Evolutionary conservation across 2,888 invertebrate genomes (phyloP).

Genomic region (Drosophila falleni): DNA sequence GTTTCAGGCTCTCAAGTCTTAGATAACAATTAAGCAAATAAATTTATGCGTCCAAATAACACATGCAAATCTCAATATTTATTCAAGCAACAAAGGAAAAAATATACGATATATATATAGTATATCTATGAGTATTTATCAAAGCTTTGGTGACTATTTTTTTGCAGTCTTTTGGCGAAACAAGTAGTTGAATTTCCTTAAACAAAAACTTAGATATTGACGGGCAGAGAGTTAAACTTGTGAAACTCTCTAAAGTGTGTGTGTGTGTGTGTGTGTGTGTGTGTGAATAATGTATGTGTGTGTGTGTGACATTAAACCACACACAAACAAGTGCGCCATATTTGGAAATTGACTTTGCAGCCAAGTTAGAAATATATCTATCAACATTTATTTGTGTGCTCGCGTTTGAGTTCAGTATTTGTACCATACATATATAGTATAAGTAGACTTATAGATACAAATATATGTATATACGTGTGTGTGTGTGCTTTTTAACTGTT

Average conservation of each 20-base stretch:
- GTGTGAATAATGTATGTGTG: conserved; percentile 15
- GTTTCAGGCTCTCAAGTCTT: conserved; percentile 23
- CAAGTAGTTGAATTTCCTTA: conserved; percentile 81
- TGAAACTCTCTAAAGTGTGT: conserved; percentile 32
- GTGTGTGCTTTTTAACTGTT: conserved; percentile 61
- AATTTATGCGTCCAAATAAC: conserved; percentile 60
- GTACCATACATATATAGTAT: conserved; percentile 8
- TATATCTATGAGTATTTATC: conserved; percentile 44
- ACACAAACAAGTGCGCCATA: conserved; percentile 79
- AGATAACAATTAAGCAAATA: conserved; percentile 70
- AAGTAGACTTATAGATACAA: conserved; percentile 15
- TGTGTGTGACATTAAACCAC: conserved; percentile 73
- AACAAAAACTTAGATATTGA: conserved; percentile 73
- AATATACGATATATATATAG: conserved; percentile 2
- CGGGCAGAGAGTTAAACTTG: conserved; percentile 72
- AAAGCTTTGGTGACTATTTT: conserved; percentile 68
- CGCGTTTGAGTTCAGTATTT: conserved; percentile 50
- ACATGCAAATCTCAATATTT: conserved; percentile 53
- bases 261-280: conserved; percentile 27
- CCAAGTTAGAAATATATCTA: conserved; percentile 58
- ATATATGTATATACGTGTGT: not conserved
- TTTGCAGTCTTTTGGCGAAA: conserved; percentile 69
- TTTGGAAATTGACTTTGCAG: conserved; percentile 83
- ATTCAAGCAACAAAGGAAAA: conserved; percentile 47
- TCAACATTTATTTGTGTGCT: conserved; percentile 37